Evolutionary conservation across 2,888 invertebrate species (phyloP).

Genomic region (Matsumyia berberina): DNA sequence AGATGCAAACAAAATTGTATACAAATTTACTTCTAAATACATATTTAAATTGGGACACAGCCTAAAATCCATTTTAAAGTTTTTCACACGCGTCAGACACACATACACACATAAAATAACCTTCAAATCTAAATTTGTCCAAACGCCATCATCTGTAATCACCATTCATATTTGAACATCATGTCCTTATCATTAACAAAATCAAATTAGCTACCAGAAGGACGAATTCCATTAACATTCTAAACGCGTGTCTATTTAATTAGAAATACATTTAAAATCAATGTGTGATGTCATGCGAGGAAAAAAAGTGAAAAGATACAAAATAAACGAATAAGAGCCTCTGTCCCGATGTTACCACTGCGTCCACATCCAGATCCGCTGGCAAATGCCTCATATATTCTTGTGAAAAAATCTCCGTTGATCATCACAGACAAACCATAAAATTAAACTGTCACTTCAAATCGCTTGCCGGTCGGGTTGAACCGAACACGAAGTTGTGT

Average conservation of each 20-base stretch:
- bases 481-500: slow-evolving; percentile 43
- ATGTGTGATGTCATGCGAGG: slow-evolving; percentile 7
- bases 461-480: slow-evolving; percentile 80
- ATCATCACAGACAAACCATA: slow-evolving; percentile 84
- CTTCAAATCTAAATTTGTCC: too few species aligned
- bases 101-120: too few species aligned
- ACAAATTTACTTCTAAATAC: too few species aligned
- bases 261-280: slow-evolving; percentile 26
- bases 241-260: slow-evolving; percentile 23
- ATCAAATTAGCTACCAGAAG: slow-evolving; percentile 32
- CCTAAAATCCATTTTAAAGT: too few species aligned
- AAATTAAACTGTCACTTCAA: slow-evolving; percentile 85
- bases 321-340: slow-evolving; percentile 12
- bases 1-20: too few species aligned
- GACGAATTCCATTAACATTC: slow-evolving; percentile 33
- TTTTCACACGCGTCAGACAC: too few species aligned
- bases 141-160: neutral
- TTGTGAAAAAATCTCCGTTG: slow-evolving; percentile 76
- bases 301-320: neutral
- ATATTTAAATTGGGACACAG: too few species aligned
- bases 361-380: slow-evolving; percentile 18
- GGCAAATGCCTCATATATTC: slow-evolving; percentile 20
- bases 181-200: slow-evolving; percentile 25
- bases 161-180: neutral
- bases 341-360: slow-evolving; percentile 2